A percentile compares a stretch with the other conserved stretches of the same genome.
These are phyloP conservation scores for Solenodon paradoxus DNA, from an alignment of 2,113 vertebrate genomes.

Conservation along the genomic window DNA sequence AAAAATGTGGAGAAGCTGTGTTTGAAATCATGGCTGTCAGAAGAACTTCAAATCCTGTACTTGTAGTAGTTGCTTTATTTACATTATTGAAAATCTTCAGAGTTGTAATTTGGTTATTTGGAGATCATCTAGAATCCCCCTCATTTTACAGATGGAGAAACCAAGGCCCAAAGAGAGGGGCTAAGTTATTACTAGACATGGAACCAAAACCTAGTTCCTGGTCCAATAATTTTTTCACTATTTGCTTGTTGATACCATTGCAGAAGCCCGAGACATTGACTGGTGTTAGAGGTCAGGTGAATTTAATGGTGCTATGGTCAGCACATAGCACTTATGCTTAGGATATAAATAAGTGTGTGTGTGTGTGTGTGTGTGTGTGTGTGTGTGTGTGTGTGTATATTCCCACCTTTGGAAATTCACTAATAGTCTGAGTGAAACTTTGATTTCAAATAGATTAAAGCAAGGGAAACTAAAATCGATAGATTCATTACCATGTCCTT, in stretches of 20 bases:
- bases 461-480: background rate
- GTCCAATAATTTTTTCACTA: background rate
- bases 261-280: background rate
- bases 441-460: background rate
- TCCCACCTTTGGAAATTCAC: background rate
- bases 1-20: background rate
- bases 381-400: background rate
- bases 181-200: background rate
- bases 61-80: conserved; percentile 9
- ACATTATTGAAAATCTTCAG: background rate
- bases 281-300: background rate
- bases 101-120: background rate
- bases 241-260: background rate
- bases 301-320: background rate
- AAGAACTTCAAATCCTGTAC: background rate
- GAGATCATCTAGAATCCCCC: background rate
- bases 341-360: too few relatives aligned
- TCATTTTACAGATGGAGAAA: background rate
- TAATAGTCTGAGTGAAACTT: background rate
- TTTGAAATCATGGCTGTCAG: background rate
- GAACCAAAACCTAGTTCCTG: background rate
- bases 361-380: too few relatives aligned
- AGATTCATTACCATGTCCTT: background rate
- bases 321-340: background rate
- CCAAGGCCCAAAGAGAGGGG: background rate